These are phyloP conservation scores for Lycopodina hypogea DNA, from an alignment of 37 sponge, comb jelly and placozoan species.

Conservation along the genomic window DNA sequence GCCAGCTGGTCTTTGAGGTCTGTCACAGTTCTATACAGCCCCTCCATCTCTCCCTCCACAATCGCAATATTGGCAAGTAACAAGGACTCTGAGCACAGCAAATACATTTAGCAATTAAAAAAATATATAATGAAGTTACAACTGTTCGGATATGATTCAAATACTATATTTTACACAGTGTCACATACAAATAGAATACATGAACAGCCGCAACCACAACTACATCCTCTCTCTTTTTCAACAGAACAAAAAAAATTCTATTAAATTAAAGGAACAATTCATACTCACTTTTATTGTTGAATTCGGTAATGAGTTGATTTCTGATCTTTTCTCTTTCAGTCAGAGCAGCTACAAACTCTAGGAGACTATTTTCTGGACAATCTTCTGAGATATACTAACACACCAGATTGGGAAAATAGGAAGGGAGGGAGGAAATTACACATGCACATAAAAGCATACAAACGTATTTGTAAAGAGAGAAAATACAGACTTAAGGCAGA, in stretches of 20 bases:
- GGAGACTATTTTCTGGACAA: slow-evolving; percentile 10
- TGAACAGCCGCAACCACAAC: too few relatives aligned
- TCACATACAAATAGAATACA: slow-evolving; percentile 5
- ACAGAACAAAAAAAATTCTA: too few relatives aligned
- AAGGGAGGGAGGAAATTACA: not conserved
- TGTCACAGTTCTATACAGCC: slow-evolving; percentile 16
- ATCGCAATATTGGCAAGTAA: slow-evolving; percentile 42
- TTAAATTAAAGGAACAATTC: not conserved
- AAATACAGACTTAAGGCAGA: too few relatives aligned
- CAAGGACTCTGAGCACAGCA: slow-evolving; percentile 22
- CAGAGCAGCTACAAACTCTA: slow-evolving; percentile 44
- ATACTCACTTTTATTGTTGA: slow-evolving; percentile 50
- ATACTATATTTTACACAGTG: not conserved
- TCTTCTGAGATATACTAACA: slow-evolving; percentile 48
- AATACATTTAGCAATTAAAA: too few relatives aligned
- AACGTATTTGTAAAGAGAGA: not conserved
- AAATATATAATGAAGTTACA: too few relatives aligned
- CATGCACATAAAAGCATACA: too few relatives aligned
- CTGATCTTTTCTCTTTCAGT: slow-evolving; percentile 44
- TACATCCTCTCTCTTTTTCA: too few relatives aligned
- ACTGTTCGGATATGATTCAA: too few relatives aligned
- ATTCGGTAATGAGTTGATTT: slow-evolving; percentile 42
- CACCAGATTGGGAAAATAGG: too few relatives aligned
- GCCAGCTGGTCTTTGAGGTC: slow-evolving; percentile 9
- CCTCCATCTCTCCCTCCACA: slow-evolving; percentile 38